phyloP scores from a whole-genome alignment of 2,797 vertebrate species.

The Aldrovandia affinis region DNA sequence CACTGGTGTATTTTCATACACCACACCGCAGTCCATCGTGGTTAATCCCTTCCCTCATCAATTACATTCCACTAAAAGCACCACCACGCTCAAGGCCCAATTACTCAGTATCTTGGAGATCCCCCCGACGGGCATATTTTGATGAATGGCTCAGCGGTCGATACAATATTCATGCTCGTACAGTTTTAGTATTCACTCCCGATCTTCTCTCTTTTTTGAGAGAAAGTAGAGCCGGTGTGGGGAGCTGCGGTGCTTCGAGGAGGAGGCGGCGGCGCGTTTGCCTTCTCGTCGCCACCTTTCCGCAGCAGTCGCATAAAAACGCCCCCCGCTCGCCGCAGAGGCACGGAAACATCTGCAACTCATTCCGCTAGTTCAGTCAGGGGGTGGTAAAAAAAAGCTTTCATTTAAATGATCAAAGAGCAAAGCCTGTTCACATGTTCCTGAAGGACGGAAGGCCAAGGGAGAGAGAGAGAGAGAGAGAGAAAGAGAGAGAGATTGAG shows the following conservation, averaged over 20 bases:
- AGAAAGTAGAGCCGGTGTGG: neutral
- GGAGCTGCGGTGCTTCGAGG: neutral
- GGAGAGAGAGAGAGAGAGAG: neutral
- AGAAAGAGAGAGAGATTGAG: neutral
- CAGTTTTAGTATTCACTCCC: neutral
- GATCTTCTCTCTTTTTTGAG: neutral
- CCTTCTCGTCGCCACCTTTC: neutral
- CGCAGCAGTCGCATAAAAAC: neutral
- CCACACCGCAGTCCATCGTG: neutral
- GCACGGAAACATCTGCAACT: slow-evolving; percentile 23
- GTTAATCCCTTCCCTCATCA: neutral
- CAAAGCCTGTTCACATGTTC: neutral
- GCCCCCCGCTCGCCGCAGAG: neutral
- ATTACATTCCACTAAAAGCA: neutral
- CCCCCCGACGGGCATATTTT: neutral
- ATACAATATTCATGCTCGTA: neutral
- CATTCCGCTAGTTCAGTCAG: neutral
- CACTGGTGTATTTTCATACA: neutral
- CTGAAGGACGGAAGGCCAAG: neutral
- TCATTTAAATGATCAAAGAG: slow-evolving; percentile 1
- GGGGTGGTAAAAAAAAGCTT: neutral
- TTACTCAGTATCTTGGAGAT: neutral
- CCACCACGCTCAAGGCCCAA: neutral
- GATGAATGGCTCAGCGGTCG: neutral
- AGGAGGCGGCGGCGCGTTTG: neutral